Evolutionary conservation across 2,113 vertebrate genomes (phyloP), one percentile per base, ranked within the genome.

Genomic region (Serinus canaria): DNA sequence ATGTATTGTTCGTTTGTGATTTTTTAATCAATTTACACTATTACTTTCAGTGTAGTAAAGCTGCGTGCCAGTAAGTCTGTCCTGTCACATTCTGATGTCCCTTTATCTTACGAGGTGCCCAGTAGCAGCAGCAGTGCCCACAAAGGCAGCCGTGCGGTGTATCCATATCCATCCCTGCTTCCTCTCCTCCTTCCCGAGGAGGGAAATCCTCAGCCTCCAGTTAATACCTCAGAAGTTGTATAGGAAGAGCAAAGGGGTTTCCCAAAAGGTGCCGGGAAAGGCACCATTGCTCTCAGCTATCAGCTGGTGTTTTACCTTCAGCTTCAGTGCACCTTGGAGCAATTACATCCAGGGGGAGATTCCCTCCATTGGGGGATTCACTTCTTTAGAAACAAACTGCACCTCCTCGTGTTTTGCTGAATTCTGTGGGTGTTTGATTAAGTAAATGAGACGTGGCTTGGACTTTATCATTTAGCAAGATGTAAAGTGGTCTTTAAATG

Each of bases 61-160:
- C 2, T 0, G 25, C 0, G 0, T 33, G 46, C 12, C 62, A 14
- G 5, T 28, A 28, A 53, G 83, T 20, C 66, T 85, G 46, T 46
- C 60, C 43, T 31, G 43, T 44, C n/a, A 4, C 7, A 1, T 41
- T 28, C 47, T 47, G 52, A 5, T 20, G 13, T 13, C 16, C 21
- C 7, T 69, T 39, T 33, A 11, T 50, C 10, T 83, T 22, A 14
- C 3, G 6, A 62, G 55, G 31, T 70, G 50, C 30, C 6, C 6
- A 6, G 23, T 18, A n/a, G 62, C 24, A 41, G 67, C 37, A 83
- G 33, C 56, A 6, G 8, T 0, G 0, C 13, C 39, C 4, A 0
- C 43, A 25, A 50, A 67, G 22, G 17, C 13, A 41, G 31, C 27
- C 10, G 20, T 27, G 16, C 30, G 25, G 31, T 41, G 13, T 15